Evolutionary conservation across 1,140 invertebrate species (phyloP).

Genomic region (Trinorchestia longiramus): DNA sequence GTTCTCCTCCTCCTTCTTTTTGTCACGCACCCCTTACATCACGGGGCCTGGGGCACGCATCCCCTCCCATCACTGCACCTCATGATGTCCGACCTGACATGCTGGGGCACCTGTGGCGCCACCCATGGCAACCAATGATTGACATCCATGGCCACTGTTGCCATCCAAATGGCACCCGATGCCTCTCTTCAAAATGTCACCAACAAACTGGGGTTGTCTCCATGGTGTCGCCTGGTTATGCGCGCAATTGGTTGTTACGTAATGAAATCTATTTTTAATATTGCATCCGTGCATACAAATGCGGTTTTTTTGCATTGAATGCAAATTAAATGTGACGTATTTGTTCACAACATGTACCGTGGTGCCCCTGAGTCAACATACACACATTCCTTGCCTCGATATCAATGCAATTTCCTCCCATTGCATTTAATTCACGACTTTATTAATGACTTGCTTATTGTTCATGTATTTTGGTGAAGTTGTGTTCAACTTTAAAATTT

Average conservation of each 20-base stretch:
- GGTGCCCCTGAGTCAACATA: neutral
- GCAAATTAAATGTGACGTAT: neutral
- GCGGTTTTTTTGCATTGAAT: neutral
- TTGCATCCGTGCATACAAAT: neutral
- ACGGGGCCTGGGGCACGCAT: slow-evolving; percentile 23
- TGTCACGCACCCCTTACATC: slow-evolving; percentile 31
- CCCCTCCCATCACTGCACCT: slow-evolving; percentile 9
- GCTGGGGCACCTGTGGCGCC: neutral
- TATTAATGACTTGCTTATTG: neutral
- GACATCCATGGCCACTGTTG: slow-evolving; percentile 13
- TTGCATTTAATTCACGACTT: neutral
- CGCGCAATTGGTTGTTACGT: neutral
- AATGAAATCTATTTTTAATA: neutral
- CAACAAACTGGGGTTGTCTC: neutral
- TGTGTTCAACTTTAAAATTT: neutral
- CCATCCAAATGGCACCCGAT: slow-evolving; percentile 10
- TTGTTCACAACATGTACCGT: neutral
- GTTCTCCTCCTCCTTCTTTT: slow-evolving; percentile 1
- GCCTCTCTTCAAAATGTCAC: neutral
- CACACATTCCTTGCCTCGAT: neutral
- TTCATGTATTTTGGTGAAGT: neutral
- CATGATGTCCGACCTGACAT: neutral
- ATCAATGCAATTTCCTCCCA: neutral
- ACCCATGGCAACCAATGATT: neutral
- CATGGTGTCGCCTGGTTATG: neutral